Evolutionary conservation across 1,140 invertebrate species (phyloP).

Genomic region (Aphelenchoides besseyi): DNA sequence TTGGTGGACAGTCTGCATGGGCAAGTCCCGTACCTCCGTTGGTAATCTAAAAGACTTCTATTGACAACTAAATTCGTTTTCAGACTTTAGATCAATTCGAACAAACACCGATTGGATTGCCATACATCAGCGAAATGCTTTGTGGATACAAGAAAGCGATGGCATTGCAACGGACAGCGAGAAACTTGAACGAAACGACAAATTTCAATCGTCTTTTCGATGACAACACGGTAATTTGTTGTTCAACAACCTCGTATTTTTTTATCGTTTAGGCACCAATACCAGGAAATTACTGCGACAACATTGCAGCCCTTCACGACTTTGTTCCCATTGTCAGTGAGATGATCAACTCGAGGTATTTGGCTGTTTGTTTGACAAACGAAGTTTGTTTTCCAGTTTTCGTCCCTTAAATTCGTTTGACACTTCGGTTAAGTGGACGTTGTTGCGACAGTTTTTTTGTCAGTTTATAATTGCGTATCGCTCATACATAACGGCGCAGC

Average conservation of each 20-base stretch:
- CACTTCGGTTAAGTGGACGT: slow-evolving; percentile 23
- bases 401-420: slow-evolving; percentile 6
- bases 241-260: no score
- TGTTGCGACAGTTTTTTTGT: slow-evolving; percentile 41
- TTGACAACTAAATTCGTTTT: not conserved
- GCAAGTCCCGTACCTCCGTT: not conserved
- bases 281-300: slow-evolving; percentile 28
- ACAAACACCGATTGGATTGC: slow-evolving; percentile 7
- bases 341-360: slow-evolving; percentile 30
- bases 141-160: slow-evolving; percentile 30
- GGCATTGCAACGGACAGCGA: slow-evolving; percentile 33
- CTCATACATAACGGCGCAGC: not conserved
- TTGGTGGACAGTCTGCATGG: not conserved
- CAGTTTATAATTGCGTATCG: slow-evolving; percentile 30
- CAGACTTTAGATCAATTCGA: not conserved
- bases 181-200: slow-evolving; percentile 25
- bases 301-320: slow-evolving; percentile 15
- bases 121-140: slow-evolving; percentile 39
- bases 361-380: no score
- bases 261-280: slow-evolving; percentile 1
- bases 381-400: no score
- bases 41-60: not conserved
- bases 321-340: slow-evolving; percentile 32
- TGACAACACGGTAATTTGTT: slow-evolving; percentile 3
- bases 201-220: slow-evolving; percentile 15